A percentile compares a stretch with the other conserved stretches of the same genome.
Conservation (phyloP, 2,113 vertebrate species). For the Athene noctua region DNA sequence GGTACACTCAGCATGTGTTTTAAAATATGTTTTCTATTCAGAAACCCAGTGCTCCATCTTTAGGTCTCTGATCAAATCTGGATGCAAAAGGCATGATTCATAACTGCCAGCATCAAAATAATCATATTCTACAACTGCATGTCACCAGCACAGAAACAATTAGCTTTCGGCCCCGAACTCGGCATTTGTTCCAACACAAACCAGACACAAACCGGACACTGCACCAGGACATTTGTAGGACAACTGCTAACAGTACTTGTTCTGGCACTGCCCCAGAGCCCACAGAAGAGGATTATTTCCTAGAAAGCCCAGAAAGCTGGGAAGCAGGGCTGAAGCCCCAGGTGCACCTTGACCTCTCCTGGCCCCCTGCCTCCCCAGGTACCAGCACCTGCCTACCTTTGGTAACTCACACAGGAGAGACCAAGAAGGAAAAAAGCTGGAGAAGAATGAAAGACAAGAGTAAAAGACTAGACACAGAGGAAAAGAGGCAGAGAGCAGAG, state of each 20-base stretch:
- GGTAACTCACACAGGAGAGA: fast-evolving
- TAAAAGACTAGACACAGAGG: neutral
- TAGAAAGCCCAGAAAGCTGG: neutral
- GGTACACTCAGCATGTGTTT: neutral
- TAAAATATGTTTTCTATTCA: neutral
- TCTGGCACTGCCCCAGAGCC: neutral
- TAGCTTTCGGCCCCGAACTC: fast-evolving
- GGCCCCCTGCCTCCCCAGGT: neutral
- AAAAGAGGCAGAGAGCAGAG: neutral
- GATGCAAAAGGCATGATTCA: neutral
- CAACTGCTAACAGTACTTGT: fast-evolving
- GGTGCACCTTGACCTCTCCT: conserved; percentile 58
- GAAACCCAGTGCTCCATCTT: conserved; percentile 48
- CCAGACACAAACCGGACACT: fast-evolving
- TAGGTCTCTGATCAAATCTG: conserved; percentile 24
- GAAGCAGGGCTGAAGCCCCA: neutral
- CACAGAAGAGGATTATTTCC: neutral
- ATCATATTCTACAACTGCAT: neutral
- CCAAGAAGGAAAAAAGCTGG: neutral
- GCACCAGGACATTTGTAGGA: neutral
- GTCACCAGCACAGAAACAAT: neutral
- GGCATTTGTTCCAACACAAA: fast-evolving
- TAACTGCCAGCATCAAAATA: neutral
- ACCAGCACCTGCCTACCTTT: fast-evolving
- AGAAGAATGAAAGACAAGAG: neutral